A percentile compares a stretch with the other conserved stretches of the same genome.
phyloP scores from a whole-genome alignment of 2,113 vertebrate species.

The Eulacestoma nigropectus region DNA sequence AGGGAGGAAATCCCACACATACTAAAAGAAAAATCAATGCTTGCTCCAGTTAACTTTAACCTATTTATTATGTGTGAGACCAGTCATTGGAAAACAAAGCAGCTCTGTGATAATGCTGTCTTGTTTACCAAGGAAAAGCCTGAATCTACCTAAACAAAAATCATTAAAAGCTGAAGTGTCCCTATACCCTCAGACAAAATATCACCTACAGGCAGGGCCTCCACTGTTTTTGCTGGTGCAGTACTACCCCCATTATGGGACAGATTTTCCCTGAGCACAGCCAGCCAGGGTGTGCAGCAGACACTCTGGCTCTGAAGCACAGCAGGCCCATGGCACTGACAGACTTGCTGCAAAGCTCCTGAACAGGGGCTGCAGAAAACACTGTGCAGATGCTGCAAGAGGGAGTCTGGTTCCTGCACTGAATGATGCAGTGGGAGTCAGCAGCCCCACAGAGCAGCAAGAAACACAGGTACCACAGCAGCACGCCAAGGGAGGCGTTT shows the following conservation, averaged over 20 bases:
- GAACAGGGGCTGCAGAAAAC: neutral
- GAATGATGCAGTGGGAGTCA: accelerated
- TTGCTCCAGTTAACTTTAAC: constrained; percentile 24
- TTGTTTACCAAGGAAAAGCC: neutral
- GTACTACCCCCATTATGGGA: neutral
- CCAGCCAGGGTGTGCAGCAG: neutral
- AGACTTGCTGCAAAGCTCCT: neutral
- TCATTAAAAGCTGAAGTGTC: neutral
- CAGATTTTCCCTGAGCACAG: neutral
- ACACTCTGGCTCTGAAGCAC: neutral
- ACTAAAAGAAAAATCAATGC: constrained; percentile 18
- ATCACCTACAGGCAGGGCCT: neutral
- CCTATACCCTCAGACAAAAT: neutral
- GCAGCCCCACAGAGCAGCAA: neutral
- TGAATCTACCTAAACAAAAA: neutral
- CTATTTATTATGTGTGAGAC: constrained; percentile 21
- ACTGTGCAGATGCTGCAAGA: neutral
- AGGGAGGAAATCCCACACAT: neutral
- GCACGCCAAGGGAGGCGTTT: neutral
- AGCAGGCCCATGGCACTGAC: neutral
- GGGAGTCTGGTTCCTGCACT: neutral
- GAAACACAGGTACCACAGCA: neutral
- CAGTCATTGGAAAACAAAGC: constrained; percentile 15
- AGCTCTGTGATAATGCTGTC: constrained; percentile 2
- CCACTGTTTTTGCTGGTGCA: neutral